Evolutionary conservation across 2,797 vertebrate species (phyloP).

Genomic region (Coreius guichenoti): DNA sequence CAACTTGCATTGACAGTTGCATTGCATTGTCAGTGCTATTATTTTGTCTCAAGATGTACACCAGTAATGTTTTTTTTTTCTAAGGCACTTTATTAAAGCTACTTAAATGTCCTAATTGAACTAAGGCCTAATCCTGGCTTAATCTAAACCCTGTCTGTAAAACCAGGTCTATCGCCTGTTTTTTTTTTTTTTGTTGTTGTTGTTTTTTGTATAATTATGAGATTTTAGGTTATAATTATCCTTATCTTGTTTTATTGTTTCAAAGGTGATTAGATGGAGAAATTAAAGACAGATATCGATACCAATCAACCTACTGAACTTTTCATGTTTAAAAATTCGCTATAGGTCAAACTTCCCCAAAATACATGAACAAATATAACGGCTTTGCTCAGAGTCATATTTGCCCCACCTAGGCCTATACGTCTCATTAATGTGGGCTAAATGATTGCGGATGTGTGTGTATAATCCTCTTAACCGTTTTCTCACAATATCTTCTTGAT

Average conservation of each 20-base stretch:
- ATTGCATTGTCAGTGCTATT: too few relatives aligned
- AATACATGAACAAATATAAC: background rate
- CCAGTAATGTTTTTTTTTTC: too few relatives aligned
- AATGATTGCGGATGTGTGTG: background rate
- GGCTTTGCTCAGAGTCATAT: background rate
- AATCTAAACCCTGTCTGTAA: too few relatives aligned
- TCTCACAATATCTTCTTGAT: constrained; percentile 2
- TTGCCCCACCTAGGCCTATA: background rate
- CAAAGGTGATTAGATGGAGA: background rate
- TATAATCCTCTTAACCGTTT: background rate
- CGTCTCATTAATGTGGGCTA: background rate
- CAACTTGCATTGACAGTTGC: too few relatives aligned
- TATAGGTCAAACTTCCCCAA: background rate
- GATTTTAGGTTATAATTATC: background rate
- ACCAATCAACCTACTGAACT: background rate
- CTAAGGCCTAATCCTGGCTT: too few relatives aligned
- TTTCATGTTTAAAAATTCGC: background rate
- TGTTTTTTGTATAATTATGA: background rate
- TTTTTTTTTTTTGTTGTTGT: too few relatives aligned
- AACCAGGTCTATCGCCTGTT: too few relatives aligned
- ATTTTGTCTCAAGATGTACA: too few relatives aligned
- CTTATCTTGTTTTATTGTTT: background rate
- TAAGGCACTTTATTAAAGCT: too few relatives aligned
- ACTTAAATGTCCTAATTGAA: too few relatives aligned
- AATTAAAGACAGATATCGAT: background rate